These are phyloP conservation scores for Campaea margaritaria DNA, from an alignment of 2,888 invertebrate species.

Conservation along the genomic window DNA sequence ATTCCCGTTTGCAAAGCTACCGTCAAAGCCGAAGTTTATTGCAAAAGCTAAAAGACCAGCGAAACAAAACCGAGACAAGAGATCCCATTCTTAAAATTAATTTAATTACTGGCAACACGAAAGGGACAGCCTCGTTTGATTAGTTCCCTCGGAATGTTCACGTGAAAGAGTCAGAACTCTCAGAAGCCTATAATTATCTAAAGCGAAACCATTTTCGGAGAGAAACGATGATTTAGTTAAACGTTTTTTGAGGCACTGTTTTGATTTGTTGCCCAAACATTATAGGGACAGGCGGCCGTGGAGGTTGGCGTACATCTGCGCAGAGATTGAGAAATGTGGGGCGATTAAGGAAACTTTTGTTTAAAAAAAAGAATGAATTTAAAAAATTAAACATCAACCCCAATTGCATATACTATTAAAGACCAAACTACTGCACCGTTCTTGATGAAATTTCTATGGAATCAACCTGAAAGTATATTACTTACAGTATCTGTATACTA, in stretches of 20 bases:
- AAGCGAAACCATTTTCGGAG: slow-evolving; percentile 76
- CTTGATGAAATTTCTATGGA: too few relatives aligned
- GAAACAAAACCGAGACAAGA: slow-evolving; percentile 21
- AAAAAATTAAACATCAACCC: too few relatives aligned
- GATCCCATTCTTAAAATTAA: slow-evolving; percentile 36
- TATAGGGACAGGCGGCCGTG: slow-evolving; percentile 52
- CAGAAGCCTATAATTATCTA: slow-evolving; percentile 81
- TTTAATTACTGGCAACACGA: slow-evolving; percentile 39
- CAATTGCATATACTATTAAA: too few relatives aligned
- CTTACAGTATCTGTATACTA: too few relatives aligned
- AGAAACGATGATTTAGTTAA: slow-evolving; percentile 82
- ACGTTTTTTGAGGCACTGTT: slow-evolving; percentile 76
- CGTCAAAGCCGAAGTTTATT: slow-evolving; percentile 3
- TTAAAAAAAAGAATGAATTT: too few relatives aligned
- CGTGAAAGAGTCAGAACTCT: slow-evolving; percentile 55
- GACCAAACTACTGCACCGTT: too few relatives aligned
- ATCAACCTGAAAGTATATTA: too few relatives aligned
- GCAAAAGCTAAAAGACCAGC: background rate
- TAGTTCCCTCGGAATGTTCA: slow-evolving; percentile 66
- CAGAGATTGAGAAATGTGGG: slow-evolving; percentile 10
- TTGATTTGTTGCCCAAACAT: slow-evolving; percentile 80
- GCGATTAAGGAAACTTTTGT: background rate
- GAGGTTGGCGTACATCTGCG: slow-evolving; percentile 43
- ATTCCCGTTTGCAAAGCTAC: too few relatives aligned
- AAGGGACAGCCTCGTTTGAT: slow-evolving; percentile 57